Base-by-base conservation (phyloP, 2,113 vertebrate species). In the Actenoides hombroni region DNA sequence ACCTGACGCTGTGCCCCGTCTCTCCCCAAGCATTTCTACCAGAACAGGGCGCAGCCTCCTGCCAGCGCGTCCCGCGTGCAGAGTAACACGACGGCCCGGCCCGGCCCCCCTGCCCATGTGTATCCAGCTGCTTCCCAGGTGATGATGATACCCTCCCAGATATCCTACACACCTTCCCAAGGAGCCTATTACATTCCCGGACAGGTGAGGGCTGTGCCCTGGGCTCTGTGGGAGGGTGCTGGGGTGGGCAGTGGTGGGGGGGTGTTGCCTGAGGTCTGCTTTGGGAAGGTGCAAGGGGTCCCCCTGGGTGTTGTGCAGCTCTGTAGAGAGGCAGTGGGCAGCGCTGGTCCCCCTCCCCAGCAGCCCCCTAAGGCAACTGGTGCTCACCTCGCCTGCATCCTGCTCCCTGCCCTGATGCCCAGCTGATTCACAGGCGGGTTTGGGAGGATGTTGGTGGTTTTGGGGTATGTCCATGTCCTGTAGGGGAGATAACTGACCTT, bases 131-230 rank as follows among this genome's bases (percentile, higher is more conserved):
- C 98, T 97, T 99, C 99, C 97, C 99, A 99, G 97, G 99, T 99
- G 98, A 99, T 99, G 99, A 99, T 99, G 99, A 99, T 99, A 97
- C 99, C 99, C 71, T 98, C 99, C 89, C 99, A 99, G 97, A 97
- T 99, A 93, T 98, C 99, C 92, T 99, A 99, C 95, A 95, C 98
- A 94, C 98, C 98, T 96, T 99, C 99, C 83, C 99, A 99, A 97
- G 99, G 98, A 94, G 98, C 99, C 88, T 99, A 99, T 97, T 99
- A 99, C 97, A 99, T 99, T 97, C 98, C 98, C 1, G 98, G 98
- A 98, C 99, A 99, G 99, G 99, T 99, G 98, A 98, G 98, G 92
- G 90, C 61, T 0, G 2, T 90, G 44, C 12, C 90, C 83, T 4
- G 49, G 56, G 26, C 19, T 64, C 23, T 29, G 10, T 0, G 10